These are phyloP conservation scores for Eumaeus atala DNA, from an alignment of 1,140 invertebrate species.

Conservation along the genomic window DNA sequence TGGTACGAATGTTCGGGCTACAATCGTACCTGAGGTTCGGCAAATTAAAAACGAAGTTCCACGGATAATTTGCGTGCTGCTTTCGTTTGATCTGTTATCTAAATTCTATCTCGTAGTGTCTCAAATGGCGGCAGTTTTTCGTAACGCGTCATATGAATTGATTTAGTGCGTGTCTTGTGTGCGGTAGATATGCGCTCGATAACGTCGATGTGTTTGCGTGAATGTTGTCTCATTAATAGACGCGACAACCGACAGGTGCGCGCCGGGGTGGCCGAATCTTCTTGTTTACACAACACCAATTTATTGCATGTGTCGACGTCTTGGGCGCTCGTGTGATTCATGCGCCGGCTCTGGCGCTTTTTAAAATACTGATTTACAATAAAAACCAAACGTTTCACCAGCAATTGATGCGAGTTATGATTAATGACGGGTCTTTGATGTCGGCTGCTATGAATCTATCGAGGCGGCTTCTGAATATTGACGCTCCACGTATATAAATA, in stretches of 20 bases:
- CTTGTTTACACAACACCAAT: conserved; percentile 66
- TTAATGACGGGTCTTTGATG: conserved; percentile 69
- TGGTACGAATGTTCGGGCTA: conserved; percentile 61
- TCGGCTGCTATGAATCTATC: conserved; percentile 70
- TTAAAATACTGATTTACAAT: conserved; percentile 71
- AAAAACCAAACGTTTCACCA: conserved; percentile 65
- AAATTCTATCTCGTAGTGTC: conserved; percentile 29
- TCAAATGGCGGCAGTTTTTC: conserved; percentile 44
- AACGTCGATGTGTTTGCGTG: conserved; percentile 31
- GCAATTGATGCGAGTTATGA: conserved; percentile 72
- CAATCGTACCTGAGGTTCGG: conserved; percentile 39
- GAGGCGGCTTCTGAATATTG: conserved; percentile 63
- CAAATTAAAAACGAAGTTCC: conserved; percentile 53
- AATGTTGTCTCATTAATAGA: conserved; percentile 42
- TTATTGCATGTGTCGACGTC: conserved; percentile 62
- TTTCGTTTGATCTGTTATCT: conserved; percentile 54
- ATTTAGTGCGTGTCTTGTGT: conserved; percentile 34
- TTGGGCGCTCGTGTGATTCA: conserved; percentile 63
- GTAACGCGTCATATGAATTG: conserved; percentile 49
- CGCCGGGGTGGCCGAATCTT: conserved; percentile 54
- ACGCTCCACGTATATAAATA: conserved; percentile 58
- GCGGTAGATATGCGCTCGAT: conserved; percentile 33
- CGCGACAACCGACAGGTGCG: conserved; percentile 62
- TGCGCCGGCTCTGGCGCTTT: conserved; percentile 63
- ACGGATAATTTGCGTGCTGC: conserved; percentile 49